Evolutionary conservation across 2,888 invertebrate species (phyloP).

Genomic region (Labia minor): DNA sequence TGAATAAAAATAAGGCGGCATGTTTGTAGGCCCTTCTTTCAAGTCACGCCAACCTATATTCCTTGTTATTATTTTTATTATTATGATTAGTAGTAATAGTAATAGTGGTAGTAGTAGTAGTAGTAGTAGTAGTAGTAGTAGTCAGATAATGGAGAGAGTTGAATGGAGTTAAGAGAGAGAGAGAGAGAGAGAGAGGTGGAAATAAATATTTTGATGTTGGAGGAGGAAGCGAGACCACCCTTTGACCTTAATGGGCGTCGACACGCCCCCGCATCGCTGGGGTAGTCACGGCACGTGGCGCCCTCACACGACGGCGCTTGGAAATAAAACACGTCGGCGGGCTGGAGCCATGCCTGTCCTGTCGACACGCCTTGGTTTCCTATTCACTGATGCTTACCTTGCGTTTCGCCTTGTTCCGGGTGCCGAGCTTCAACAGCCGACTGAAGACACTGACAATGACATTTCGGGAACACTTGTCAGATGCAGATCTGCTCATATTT

Average conservation of each 20-base stretch:
- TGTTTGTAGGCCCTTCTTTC: too few relatives aligned
- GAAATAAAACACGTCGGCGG: background rate
- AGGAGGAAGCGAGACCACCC: too few relatives aligned
- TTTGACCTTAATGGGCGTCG: background rate
- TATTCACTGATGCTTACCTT: background rate
- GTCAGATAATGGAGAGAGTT: too few relatives aligned
- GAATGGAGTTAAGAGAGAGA: too few relatives aligned
- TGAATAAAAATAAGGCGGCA: too few relatives aligned
- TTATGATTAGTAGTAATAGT: too few relatives aligned
- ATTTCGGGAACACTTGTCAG: slow-evolving; percentile 7
- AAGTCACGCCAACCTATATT: too few relatives aligned
- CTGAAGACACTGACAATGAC: slow-evolving; percentile 1
- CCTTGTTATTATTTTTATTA: too few relatives aligned
- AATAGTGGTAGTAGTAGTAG: too few relatives aligned
- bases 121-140: too few relatives aligned
- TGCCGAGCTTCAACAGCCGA: slow-evolving; percentile 3
- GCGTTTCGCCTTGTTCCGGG: background rate
- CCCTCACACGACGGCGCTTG: background rate
- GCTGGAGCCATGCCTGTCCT: background rate
- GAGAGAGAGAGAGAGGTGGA: too few relatives aligned
- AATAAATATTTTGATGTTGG: too few relatives aligned
- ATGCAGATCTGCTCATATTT: background rate
- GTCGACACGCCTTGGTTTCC: background rate
- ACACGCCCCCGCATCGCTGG: background rate
- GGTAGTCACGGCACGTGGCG: background rate